Base-by-base conservation (phyloP, 2,797 vertebrate species). In the Phrynocephalus forsythii region DNA sequence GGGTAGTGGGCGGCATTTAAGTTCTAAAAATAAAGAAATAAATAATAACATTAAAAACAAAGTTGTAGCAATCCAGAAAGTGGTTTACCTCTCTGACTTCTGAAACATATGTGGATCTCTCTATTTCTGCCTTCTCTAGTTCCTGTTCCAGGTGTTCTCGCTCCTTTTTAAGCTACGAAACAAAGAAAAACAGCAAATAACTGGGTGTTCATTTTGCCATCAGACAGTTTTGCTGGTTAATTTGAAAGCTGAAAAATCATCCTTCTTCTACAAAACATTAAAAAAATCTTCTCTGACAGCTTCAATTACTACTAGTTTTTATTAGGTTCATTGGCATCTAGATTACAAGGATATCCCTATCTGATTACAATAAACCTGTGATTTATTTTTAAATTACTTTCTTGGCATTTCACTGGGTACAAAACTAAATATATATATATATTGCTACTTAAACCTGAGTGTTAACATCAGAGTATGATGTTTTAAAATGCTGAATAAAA, bases 71-170 rank as follows among this genome's bases (percentile, higher is more conserved):
- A 84, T 92, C 82, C 63, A 63, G 86, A 86, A 88, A 24, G 82
- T 24, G 52, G 91, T 97, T 96, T 96, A 99, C 99, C 98, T 99
- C 98, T 98, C 98, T 96, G 95, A 99, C 98, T 96, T 99, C 98
- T 3, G 97, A 98, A 95, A 99, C 98, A 86, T 99, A 99, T 84
- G 97, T 98, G 79, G 98, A 97, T 79, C 98, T 98, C 94, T 99
- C 98, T n/a, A 94, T 96, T 96, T 99, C 99, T 16, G 99, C 98
- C 94, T 97, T 97, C 96, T 99, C 98, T 95, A 99, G 95, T 95
- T 99, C 98, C 63, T 97, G 97, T 95, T 99, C 98, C 96, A 99
- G 97, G 91, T 98, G 98, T 91, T 98, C 97, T 95, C 98, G 98
- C 89, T 98, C 98, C 95, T 95, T 97, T 95, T 96, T 96, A 91